phyloP scores from a whole-genome alignment of 2,888 invertebrate species.

The Flexamia atlantica region DNA sequence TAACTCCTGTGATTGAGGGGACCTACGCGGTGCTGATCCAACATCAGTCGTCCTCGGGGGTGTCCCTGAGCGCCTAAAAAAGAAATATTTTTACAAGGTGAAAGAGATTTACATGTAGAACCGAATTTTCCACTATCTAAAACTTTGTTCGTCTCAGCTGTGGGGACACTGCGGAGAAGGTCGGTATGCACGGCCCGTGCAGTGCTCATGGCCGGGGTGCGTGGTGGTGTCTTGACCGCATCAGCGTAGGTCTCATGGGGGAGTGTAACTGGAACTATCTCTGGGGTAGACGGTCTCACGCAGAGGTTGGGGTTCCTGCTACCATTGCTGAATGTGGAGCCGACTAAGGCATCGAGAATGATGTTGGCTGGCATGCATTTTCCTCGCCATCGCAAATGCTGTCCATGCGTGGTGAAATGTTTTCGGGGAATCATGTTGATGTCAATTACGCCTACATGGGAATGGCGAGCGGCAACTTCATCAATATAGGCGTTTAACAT shows the following conservation, averaged over 20 bases:
- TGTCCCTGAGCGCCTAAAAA: background rate
- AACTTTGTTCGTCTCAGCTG: too few relatives aligned
- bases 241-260: background rate
- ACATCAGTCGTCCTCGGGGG: background rate
- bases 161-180: too few relatives aligned
- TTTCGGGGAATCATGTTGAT: background rate
- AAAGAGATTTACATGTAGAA: slow-evolving; percentile 2
- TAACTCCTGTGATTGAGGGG: background rate
- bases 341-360: too few relatives aligned
- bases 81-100: too few relatives aligned
- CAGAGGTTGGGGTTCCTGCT: background rate
- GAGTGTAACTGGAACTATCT: background rate
- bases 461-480: background rate
- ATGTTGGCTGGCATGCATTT: too few relatives aligned
- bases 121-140: background rate
- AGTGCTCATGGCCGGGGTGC: background rate
- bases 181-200: too few relatives aligned
- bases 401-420: background rate
- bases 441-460: background rate
- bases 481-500: background rate
- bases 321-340: too few relatives aligned
- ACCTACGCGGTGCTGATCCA: background rate
- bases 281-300: background rate
- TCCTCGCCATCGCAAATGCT: background rate
- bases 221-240: background rate